Evolutionary conservation across 2,888 invertebrate species (phyloP).

Genomic region (Apotomis turbidana): DNA sequence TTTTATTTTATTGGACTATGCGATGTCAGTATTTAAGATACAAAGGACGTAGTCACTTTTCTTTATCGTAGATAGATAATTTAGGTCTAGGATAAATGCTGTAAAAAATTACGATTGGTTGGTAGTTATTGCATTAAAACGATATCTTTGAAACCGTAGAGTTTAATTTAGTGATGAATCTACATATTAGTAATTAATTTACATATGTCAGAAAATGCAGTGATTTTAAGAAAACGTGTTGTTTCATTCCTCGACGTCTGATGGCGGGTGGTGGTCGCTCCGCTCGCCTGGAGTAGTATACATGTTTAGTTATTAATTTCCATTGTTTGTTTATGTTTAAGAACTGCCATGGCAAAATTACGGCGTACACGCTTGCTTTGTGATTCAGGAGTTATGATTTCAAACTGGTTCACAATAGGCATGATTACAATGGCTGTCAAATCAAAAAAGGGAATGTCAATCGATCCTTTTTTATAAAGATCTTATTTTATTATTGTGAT

Average conservation of each 20-base stretch:
- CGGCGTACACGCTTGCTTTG: too few relatives aligned
- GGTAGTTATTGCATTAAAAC: slow-evolving; percentile 7
- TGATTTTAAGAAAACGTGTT: slow-evolving; percentile 25
- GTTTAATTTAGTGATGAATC: slow-evolving; percentile 29
- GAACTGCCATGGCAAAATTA: too few relatives aligned
- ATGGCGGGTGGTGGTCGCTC: neutral
- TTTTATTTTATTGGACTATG: neutral
- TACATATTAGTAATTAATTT: slow-evolving; percentile 28
- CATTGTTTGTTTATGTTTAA: too few relatives aligned
- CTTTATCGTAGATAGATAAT: slow-evolving; percentile 12
- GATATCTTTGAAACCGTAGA: neutral
- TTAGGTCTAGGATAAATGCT: slow-evolving; percentile 11
- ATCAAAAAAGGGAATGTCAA: too few relatives aligned
- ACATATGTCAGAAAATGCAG: slow-evolving; percentile 25
- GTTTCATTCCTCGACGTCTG: slow-evolving; percentile 17
- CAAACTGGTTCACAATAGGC: too few relatives aligned
- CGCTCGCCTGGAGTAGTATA: slow-evolving; percentile 1
- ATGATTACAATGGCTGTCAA: too few relatives aligned
- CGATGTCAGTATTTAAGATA: neutral
- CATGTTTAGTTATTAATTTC: too few relatives aligned
- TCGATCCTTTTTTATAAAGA: too few relatives aligned
- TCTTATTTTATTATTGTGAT: too few relatives aligned
- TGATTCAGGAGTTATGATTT: too few relatives aligned
- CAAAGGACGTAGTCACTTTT: neutral
- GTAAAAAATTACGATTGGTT: neutral